These are phyloP conservation scores for Scyliorhinus canicula DNA, from an alignment of 2,797 vertebrate genomes.

Conservation along the genomic window DNA sequence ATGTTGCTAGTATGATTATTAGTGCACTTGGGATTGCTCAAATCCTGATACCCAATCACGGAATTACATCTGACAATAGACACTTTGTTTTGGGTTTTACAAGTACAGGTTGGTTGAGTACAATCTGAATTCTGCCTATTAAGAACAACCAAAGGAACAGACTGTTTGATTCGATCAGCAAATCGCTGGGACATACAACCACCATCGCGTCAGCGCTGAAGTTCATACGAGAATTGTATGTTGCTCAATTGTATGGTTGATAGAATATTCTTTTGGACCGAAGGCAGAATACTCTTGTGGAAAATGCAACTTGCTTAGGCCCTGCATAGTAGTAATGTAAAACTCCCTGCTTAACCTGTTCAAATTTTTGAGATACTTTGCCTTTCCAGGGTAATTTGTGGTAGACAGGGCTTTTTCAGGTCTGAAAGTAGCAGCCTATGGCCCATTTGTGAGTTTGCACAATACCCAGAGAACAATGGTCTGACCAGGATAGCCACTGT, in stretches of 20 bases:
- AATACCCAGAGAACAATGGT: neutral
- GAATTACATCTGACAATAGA: neutral
- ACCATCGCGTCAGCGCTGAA: neutral
- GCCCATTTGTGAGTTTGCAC: neutral
- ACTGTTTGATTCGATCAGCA: neutral
- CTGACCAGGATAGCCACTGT: neutral
- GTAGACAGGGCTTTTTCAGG: neutral
- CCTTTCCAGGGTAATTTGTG: neutral
- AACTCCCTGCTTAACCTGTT: neutral
- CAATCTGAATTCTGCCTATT: neutral
- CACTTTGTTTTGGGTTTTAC: neutral
- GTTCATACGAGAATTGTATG: neutral
- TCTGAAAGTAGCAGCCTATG: neutral
- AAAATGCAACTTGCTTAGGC: too few relatives aligned
- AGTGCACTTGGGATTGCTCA: too few relatives aligned
- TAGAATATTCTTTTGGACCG: neutral
- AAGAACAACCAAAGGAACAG: neutral
- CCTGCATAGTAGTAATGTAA: neutral
- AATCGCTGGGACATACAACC: neutral
- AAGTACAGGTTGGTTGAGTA: neutral
- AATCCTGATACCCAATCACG: neutral
- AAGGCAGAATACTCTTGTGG: neutral
- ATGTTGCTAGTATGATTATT: too few relatives aligned
- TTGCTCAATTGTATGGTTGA: neutral
- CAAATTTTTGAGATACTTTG: neutral